Evolutionary conservation across 2,888 invertebrate genomes (phyloP).

Genomic region (Sepioteuthis lessoniana): DNA sequence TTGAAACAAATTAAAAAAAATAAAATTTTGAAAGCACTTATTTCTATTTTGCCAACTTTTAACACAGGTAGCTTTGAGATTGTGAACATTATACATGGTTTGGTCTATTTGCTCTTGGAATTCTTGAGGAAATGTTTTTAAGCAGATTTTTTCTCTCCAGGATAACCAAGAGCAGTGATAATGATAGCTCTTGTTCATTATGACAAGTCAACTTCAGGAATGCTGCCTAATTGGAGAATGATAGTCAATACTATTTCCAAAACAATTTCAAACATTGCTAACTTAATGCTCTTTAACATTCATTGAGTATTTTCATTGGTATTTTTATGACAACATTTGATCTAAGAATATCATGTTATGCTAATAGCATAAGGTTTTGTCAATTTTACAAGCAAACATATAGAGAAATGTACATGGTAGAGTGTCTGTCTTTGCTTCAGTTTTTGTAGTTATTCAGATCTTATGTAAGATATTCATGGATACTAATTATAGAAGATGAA

Average conservation of each 20-base stretch:
- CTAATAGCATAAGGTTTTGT: neutral
- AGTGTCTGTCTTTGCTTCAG: neutral
- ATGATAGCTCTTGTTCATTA: neutral
- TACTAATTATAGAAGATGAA: neutral
- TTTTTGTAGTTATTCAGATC: neutral
- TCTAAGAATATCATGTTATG: neutral
- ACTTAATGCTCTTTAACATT: neutral
- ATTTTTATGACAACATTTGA: neutral
- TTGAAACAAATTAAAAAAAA: neutral
- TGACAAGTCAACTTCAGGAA: neutral
- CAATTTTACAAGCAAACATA: neutral
- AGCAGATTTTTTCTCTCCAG: neutral
- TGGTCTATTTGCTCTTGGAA: neutral
- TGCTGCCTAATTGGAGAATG: neutral
- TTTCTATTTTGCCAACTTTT: neutral
- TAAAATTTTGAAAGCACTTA: constrained; percentile 9
- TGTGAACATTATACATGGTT: neutral
- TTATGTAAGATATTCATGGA: neutral
- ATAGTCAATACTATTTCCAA: neutral
- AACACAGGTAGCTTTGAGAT: neutral
- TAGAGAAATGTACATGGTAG: neutral
- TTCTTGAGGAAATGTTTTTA: neutral
- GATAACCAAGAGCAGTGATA: neutral
- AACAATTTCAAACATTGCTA: neutral
- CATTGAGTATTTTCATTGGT: neutral